Percentiles rank a stretch among this genome's conserved stretches.
phyloP scores from a whole-genome alignment of 2,888 invertebrate species.

The Eumerus sabulonum region DNA sequence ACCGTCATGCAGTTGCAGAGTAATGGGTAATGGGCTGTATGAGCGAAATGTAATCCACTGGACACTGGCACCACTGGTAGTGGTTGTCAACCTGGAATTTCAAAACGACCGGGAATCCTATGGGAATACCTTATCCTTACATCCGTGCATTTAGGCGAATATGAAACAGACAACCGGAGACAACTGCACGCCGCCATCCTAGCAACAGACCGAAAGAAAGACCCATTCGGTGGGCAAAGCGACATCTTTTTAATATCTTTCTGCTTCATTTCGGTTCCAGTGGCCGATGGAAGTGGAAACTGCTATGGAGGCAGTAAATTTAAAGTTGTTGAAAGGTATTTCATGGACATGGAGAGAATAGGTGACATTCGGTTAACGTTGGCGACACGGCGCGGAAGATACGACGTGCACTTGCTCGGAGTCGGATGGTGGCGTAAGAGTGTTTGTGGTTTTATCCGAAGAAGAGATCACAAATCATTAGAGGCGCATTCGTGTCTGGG shows the following conservation, averaged over 20 bases:
- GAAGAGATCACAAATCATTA: constrained; percentile 68
- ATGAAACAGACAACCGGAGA: constrained; percentile 67
- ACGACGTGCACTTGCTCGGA: constrained; percentile 48
- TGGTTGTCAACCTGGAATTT: constrained; percentile 53
- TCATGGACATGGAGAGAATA: constrained; percentile 66
- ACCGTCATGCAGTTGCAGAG: constrained; percentile 28
- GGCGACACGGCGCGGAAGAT: constrained; percentile 60
- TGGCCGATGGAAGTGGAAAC: constrained; percentile 11
- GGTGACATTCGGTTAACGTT: constrained; percentile 66
- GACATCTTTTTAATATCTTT: constrained; percentile 61
- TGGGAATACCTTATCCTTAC: constrained; percentile 59
- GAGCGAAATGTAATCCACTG: constrained; percentile 47
- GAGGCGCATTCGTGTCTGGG: constrained; percentile 2
- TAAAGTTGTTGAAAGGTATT: constrained; percentile 67
- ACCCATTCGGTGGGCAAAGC: constrained; percentile 10
- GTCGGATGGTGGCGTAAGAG: neutral
- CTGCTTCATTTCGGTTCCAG: constrained; percentile 56
- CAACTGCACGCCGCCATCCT: constrained; percentile 55
- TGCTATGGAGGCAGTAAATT: constrained; percentile 58
- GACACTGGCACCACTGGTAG: constrained; percentile 10
- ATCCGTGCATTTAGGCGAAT: constrained; percentile 37
- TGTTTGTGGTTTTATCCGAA: constrained; percentile 10
- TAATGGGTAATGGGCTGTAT: neutral
- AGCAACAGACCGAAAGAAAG: neutral
- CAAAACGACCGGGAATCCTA: constrained; percentile 52